A percentile compares a stretch with the other conserved stretches of the same genome.
These are phyloP conservation scores for Phaenicophaeus curvirostris DNA, from an alignment of 2,797 vertebrate genomes.

Conservation along the genomic window DNA sequence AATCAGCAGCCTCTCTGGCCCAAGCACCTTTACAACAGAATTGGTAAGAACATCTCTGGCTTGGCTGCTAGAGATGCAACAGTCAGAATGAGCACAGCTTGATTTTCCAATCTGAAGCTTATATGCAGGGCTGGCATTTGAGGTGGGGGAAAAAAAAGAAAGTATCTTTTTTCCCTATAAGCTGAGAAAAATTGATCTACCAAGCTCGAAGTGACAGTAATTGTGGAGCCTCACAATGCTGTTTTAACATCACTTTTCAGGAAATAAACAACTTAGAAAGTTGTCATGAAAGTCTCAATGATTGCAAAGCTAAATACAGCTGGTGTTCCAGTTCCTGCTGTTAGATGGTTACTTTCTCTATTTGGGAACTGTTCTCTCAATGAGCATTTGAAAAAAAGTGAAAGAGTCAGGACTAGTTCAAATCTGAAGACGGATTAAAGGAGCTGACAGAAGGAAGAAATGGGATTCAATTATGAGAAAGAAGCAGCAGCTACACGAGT, in stretches of 20 bases:
- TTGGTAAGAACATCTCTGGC: not conserved
- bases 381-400: not conserved
- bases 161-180: not conserved
- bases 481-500: not conserved
- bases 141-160: too few species aligned
- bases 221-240: not conserved
- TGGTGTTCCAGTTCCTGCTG: slow-evolving; percentile 14
- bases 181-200: not conserved
- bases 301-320: slow-evolving; percentile 45
- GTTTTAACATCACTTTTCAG: slow-evolving; percentile 30
- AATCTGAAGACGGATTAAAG: slow-evolving; percentile 16
- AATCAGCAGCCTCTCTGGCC: not conserved
- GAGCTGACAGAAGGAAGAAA: not conserved
- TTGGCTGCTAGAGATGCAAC: not conserved
- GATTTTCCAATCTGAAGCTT: not conserved
- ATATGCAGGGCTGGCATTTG: not conserved
- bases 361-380: not conserved
- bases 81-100: not conserved
- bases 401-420: not conserved
- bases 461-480: not conserved
- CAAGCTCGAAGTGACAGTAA: not conserved
- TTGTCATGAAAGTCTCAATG: not conserved
- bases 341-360: not conserved
- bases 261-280: slow-evolving; percentile 42
- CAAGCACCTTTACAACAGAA: not conserved